Base-by-base conservation (phyloP, 2,113 vertebrate genomes). In the Chloebia gouldiae region DNA sequence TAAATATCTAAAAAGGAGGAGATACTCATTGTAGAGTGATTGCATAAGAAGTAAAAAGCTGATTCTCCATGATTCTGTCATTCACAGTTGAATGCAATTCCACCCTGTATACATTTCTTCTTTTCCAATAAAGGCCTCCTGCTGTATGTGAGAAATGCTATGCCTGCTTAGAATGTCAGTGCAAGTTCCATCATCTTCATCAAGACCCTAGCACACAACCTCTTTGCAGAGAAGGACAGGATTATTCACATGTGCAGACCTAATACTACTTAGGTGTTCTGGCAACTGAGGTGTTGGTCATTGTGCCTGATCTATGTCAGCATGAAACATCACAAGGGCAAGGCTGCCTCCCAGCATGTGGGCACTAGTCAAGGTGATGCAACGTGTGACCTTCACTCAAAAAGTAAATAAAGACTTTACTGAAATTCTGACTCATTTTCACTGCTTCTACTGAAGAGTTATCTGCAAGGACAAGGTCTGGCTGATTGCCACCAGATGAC, bases 311-410 rank as follows among this genome's bases (percentile, higher is more conserved):
- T n/a, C 19, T 45, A 27, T 68, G n/a, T 37, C 21, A 59, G 30
- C 27, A 33, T 4, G 15, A 35, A 78, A 71, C 60, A 79, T 22
- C n/a, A 51, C 20, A 21, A 75, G 9, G 7, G 6, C 23, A 69
- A 45, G 10, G 23, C 10, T 64, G 51, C 61, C 73, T 72, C 35
- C 7, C 37, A 76, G 49, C 51, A 51, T 3, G 4, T 3, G 9
- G 10, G 49, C 14, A 19, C 39, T 27, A 20, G 15, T 33, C 35
- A 76, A 40, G 17, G 65, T n/a, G 42, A 79, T 31, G 24, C 39
- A 68, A 37, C 13, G 13, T 7, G 6, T 10, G 22, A 85, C 13
- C 20, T 51, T 66, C 33, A 42, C 0, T 0, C 35, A 64, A 49
- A 69, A 66, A 54, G 1, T 37, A 50, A 82, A 60, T 9, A 56